Evolutionary conservation across 2,888 invertebrate genomes (phyloP), one percentile per base, ranked within the genome.

Genomic region (Loripinus fragilis): DNA sequence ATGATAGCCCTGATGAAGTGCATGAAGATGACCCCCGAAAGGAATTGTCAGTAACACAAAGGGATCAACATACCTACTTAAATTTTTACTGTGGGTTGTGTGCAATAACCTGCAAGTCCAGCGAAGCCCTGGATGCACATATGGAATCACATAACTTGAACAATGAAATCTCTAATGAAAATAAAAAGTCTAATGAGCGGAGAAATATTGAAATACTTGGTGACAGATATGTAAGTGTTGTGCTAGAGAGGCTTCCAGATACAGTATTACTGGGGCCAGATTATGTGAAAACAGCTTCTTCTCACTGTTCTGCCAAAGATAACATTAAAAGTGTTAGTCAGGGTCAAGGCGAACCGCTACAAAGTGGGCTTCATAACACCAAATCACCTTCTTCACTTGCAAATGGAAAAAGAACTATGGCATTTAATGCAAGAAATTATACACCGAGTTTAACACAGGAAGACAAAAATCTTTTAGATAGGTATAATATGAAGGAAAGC

Each of bases 51-150:
- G 7, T 2, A 17, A 1, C 28, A 2, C 33, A 60, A 60, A 17
- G 33, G 30, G 60, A 60, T 33, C 10, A 30, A 2, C 5, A 33
- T 20, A 5, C 15, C 30, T 33, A 10, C 33, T 20, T 60, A 33
- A n/a, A n/a, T 7, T 60, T 33, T 17, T 60, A 60, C n/a, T 60
- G 60, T 60, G 60, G 60, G 8, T 28, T 60, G 7, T 60, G 60
- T 33, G 60, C 60, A 17, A 33, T 60, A 17, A 60, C 10, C 10
- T 60, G 60, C 23, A 30, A 17, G 15, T 60, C 60, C 23, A 33
- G 28, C 17, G 33, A 60, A 2, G n/a, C n/a, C 3, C 60, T 60
- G 5, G 20, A 60, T 33, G n/a, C 17, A 10, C 60, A 60, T 33
- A 60, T 60, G 60, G 60, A 60, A 33, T 20, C 17, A 17, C 60